phyloP scores from a whole-genome alignment of 2,797 vertebrate species.

The Sebastiscus albofasciatus region DNA sequence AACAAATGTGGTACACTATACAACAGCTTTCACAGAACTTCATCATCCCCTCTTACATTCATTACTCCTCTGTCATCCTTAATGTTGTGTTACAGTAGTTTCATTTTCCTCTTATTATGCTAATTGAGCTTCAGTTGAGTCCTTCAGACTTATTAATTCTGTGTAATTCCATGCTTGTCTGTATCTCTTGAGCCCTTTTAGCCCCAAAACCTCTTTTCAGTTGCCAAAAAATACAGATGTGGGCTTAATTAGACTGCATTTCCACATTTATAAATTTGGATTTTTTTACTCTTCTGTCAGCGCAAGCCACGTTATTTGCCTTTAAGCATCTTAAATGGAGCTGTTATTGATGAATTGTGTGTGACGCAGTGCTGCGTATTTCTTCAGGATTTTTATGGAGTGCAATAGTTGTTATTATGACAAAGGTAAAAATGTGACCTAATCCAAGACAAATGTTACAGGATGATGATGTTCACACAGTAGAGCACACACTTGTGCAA shows the following conservation, averaged over 20 bases:
- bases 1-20: not conserved
- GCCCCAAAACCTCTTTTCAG: not conserved
- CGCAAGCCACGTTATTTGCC: constrained; percentile 24
- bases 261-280: constrained; percentile 10
- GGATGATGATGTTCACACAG: not conserved
- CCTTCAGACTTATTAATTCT: constrained; percentile 1
- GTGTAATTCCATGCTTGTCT: constrained; percentile 12
- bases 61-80: not conserved
- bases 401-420: constrained; percentile 62
- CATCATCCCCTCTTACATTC: not conserved
- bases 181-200: constrained; percentile 8
- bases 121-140: constrained; percentile 18
- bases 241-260: constrained; percentile 8
- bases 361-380: constrained; percentile 19
- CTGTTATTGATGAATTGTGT: constrained; percentile 36
- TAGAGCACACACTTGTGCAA: not conserved
- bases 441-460: constrained; percentile 5
- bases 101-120: constrained; percentile 3
- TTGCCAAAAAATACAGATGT: constrained; percentile 37
- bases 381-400: constrained; percentile 44
- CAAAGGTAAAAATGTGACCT: constrained; percentile 54
- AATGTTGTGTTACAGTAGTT: constrained; percentile 1
- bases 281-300: constrained; percentile 22
- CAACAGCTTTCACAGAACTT: constrained; percentile 1
- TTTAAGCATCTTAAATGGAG: constrained; percentile 33